These are phyloP conservation scores for Carpatolechia fugitivella DNA, from an alignment of 2,888 invertebrate species.

Conservation along the genomic window DNA sequence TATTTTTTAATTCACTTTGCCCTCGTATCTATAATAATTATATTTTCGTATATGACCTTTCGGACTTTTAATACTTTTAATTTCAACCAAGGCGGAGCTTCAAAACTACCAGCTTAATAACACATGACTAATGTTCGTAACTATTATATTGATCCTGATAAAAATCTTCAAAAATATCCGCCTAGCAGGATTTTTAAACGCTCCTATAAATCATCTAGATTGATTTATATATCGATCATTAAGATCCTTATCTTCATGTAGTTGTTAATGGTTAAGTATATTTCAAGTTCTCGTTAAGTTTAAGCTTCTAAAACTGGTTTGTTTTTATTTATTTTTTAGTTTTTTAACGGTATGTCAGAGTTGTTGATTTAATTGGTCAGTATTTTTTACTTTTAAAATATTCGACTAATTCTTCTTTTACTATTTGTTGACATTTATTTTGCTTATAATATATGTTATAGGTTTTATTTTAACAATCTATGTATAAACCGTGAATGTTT, in stretches of 20 bases:
- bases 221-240: conserved; percentile 15
- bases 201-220: conserved; percentile 17
- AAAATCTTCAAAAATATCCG: conserved; percentile 3
- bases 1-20: too few relatives aligned
- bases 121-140: not conserved
- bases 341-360: not conserved
- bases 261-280: conserved; percentile 13
- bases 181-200: conserved; percentile 5
- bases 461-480: not conserved
- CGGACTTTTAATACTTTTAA: not conserved
- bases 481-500: too few relatives aligned
- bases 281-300: conserved; percentile 6
- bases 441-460: not conserved
- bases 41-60: not conserved
- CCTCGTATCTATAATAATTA: too few relatives aligned
- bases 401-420: not conserved
- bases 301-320: conserved; percentile 3
- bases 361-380: not conserved
- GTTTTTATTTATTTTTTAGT: not conserved
- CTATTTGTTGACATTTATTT: not conserved
- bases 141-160: not conserved
- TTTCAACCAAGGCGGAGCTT: not conserved
- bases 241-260: conserved; percentile 14
- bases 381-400: not conserved
- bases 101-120: not conserved